A percentile compares a stretch with the other conserved stretches of the same genome.
These are phyloP conservation scores for Oreochromis aureus DNA, from an alignment of 2,113 vertebrate species.

Conservation along the genomic window DNA sequence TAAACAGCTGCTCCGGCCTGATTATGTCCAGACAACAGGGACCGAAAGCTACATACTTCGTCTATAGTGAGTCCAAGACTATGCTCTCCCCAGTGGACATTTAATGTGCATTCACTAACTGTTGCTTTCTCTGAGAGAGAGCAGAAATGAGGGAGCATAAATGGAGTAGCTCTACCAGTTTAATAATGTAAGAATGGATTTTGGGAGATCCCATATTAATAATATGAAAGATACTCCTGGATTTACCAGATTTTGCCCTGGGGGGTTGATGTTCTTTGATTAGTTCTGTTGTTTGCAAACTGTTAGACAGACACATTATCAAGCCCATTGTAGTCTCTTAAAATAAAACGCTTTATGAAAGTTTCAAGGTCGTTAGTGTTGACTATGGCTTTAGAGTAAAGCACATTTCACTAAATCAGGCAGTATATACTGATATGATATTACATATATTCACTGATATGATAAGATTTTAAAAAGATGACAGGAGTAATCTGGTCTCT, in stretches of 20 bases:
- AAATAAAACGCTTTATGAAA: not conserved
- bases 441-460: not conserved
- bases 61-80: constrained; percentile 61
- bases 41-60: constrained; percentile 35
- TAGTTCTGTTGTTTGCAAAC: not conserved
- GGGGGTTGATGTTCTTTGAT: not conserved
- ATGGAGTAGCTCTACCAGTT: not conserved
- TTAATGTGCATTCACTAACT: not conserved
- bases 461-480: not conserved
- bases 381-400: not conserved
- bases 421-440: not conserved
- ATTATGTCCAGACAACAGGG: constrained; percentile 57
- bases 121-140: not conserved
- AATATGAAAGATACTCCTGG: not conserved
- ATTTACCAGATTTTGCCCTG: not conserved
- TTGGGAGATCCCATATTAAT: constrained; percentile 6
- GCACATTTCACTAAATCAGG: not conserved
- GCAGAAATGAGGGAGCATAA: not conserved
- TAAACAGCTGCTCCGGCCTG: constrained; percentile 60
- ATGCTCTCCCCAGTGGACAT: constrained; percentile 12
- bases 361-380: not conserved
- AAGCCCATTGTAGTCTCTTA: not conserved
- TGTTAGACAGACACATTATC: not conserved
- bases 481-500: not conserved
- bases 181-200: constrained; percentile 11